Percentiles rank a stretch among this genome's conserved stretches.
Evolutionary conservation across 2,888 invertebrate genomes (phyloP).

Genomic region (Calameuta filiformis): DNA sequence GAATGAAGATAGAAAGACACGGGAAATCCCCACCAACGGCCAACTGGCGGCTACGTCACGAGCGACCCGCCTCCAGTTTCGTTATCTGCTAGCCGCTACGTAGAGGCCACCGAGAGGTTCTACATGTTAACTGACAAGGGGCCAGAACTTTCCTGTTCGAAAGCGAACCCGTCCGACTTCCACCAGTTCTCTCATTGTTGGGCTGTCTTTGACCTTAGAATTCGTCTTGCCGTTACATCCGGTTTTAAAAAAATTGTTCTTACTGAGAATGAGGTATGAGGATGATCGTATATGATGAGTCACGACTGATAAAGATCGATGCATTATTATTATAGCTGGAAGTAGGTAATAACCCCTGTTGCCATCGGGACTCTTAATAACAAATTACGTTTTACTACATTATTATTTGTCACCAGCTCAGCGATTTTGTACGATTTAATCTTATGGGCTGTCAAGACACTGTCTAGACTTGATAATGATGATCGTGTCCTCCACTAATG

Average conservation of each 20-base stretch:
- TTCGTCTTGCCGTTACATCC: not conserved
- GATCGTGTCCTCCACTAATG: not conserved
- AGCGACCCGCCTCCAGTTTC: not conserved
- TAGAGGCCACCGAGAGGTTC: not conserved
- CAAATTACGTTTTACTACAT: not conserved
- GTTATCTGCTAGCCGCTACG: not conserved
- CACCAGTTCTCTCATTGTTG: not conserved
- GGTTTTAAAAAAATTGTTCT: not conserved
- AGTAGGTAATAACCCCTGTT: not conserved
- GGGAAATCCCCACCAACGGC: not conserved
- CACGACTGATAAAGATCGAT: not conserved
- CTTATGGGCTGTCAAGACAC: not conserved
- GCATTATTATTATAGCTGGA: not conserved
- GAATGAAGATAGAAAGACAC: conserved; percentile 29
- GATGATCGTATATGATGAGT: not conserved
- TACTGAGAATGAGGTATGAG: not conserved
- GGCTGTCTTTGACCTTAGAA: not conserved
- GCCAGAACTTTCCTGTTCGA: not conserved
- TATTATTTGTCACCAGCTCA: not conserved
- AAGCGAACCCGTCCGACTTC: not conserved
- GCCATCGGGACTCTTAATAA: not conserved
- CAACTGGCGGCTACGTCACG: not conserved
- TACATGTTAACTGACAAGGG: not conserved
- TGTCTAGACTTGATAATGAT: not conserved
- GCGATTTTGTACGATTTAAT: not conserved